phyloP scores from a whole-genome alignment of 2,888 invertebrate species.

The Mythimna ferrago region DNA sequence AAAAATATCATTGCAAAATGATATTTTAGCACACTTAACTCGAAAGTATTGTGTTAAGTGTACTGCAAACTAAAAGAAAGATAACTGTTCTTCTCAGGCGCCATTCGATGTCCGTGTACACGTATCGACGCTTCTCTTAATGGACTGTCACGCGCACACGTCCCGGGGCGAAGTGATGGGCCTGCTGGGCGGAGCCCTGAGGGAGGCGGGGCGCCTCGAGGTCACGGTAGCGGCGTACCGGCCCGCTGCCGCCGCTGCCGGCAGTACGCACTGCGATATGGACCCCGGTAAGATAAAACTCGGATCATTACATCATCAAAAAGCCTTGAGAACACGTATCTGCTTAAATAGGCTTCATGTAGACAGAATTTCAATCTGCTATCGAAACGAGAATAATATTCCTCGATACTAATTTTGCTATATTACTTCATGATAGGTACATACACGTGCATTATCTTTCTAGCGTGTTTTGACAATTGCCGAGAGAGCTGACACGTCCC shows the following conservation, averaged over 20 bases:
- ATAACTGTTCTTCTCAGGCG: constrained; percentile 83
- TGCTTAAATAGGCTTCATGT: too few species aligned
- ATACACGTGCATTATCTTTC: too few species aligned
- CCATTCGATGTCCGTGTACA: constrained; percentile 91
- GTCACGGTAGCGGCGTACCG: constrained; percentile 84
- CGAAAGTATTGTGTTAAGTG: neutral
- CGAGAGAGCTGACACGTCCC: too few species aligned
- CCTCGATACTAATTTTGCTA: too few species aligned
- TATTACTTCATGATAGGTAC: too few species aligned
- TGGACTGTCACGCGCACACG: constrained; percentile 94
- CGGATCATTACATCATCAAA: too few species aligned
- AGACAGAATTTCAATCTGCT: too few species aligned
- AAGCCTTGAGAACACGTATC: too few species aligned
- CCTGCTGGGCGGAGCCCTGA: constrained; percentile 91
- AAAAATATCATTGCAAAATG: too few species aligned
- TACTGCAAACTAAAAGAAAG: neutral
- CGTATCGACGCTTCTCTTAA: constrained; percentile 91
- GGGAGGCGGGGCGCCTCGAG: constrained; percentile 26
- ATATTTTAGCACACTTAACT: too few species aligned
- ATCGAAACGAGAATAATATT: too few species aligned
- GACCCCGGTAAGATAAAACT: constrained; percentile 90
- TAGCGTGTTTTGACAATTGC: too few species aligned
- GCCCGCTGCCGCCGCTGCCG: constrained; percentile 92
- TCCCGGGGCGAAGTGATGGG: constrained; percentile 94
- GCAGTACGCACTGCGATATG: constrained; percentile 94